Conservation (phyloP, 2,888 invertebrate species). For the Drosophila kuntzei region DNA sequence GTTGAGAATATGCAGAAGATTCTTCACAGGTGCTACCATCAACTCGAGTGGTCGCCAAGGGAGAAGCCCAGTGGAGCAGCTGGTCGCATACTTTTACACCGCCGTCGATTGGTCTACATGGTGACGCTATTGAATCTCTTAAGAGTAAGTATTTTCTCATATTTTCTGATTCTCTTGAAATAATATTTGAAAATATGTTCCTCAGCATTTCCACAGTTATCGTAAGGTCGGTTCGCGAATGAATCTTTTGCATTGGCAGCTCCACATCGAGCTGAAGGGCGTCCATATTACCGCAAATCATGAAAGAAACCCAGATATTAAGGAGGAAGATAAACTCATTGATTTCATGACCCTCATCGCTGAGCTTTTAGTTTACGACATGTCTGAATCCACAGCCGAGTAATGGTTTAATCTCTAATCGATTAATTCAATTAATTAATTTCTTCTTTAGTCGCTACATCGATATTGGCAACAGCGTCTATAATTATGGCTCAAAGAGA, state of each 20-base stretch:
- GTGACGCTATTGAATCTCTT: constrained; percentile 77
- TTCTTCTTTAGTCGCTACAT: constrained; percentile 56
- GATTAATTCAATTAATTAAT: background rate
- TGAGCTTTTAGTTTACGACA: constrained; percentile 37
- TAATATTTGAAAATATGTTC: background rate
- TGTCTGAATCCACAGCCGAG: background rate
- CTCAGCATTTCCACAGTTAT: constrained; percentile 69
- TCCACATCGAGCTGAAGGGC: constrained; percentile 67
- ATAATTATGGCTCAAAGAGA: constrained; percentile 69
- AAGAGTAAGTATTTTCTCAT: constrained; percentile 52
- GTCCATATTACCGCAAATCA: constrained; percentile 21
- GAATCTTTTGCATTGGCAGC: constrained; percentile 54
- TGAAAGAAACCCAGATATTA: background rate
- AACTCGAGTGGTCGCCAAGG: constrained; percentile 55
- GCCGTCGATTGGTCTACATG: constrained; percentile 66
- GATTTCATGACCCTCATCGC: constrained; percentile 69
- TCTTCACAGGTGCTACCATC: constrained; percentile 72
- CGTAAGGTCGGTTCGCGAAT: constrained; percentile 42
- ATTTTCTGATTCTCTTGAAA: background rate
- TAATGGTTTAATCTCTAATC: background rate
- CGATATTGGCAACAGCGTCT: constrained; percentile 66
- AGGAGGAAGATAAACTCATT: constrained; percentile 53
- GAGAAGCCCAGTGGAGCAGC: constrained; percentile 33
- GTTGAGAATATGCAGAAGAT: constrained; percentile 61
- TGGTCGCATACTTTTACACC: constrained; percentile 25